Percentiles rank a stretch among this genome's conserved stretches.
Conservation (phyloP, 2,797 vertebrate species). For the Phalanger gymnotis region DNA sequence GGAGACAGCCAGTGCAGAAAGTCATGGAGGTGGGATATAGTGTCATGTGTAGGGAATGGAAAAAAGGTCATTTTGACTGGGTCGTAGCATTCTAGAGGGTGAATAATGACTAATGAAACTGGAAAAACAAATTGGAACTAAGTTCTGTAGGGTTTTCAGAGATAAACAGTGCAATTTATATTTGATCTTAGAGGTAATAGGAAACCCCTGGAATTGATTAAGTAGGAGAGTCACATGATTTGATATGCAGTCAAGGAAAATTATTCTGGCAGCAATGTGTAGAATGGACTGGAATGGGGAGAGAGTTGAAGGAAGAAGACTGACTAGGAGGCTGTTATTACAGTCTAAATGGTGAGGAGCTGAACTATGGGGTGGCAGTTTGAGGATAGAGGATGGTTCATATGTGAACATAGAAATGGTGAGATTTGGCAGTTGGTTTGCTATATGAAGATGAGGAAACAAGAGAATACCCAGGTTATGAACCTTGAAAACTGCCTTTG, state of each 20-base stretch:
- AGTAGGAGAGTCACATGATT: background rate
- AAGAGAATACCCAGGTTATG: background rate
- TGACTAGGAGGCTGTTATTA: background rate
- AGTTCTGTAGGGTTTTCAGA: background rate
- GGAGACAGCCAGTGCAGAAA: background rate
- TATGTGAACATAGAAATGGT: background rate
- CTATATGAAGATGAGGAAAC: background rate
- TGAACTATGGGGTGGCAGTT: background rate
- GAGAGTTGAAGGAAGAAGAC: background rate
- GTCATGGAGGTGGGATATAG: background rate
- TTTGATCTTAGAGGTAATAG: background rate
- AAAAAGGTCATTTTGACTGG: background rate
- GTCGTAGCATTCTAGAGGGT: background rate
- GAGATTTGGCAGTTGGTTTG: background rate
- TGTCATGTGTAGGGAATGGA: background rate
- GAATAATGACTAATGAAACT: background rate
- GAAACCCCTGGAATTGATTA: background rate
- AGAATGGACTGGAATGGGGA: background rate
- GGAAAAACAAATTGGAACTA: background rate
- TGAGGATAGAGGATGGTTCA: background rate
- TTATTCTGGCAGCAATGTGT: background rate
- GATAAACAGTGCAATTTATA: background rate
- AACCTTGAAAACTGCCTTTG: background rate
- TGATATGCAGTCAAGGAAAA: background rate
- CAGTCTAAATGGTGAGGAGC: background rate